Base-by-base conservation (phyloP, 1,140 invertebrate genomes). In the Ooceraea biroi region DNA sequence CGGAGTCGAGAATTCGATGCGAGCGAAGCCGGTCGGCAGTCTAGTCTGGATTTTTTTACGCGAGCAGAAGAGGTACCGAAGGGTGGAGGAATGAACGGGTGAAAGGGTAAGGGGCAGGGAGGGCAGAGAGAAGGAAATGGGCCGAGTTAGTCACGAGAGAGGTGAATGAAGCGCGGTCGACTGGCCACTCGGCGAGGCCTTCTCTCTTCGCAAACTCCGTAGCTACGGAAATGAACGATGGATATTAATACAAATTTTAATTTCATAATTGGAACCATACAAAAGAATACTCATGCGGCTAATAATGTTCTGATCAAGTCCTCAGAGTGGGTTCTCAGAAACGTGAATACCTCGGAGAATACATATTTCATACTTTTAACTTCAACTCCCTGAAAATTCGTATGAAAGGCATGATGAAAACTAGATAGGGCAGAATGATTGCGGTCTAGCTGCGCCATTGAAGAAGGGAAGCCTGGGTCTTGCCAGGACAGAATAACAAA, bases 401-500 rank as follows among this genome's bases (percentile, higher is more conserved):
- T 48, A 48, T 2, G 5, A 41, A 25, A 7, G 55, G 14, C 58
- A 11, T 36, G 57, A 72, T 36, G 68, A 69, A 52, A 73, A 69
- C 7, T 19, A 19, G 19, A 55, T 36, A 48, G 55, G 19, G 25
- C 46, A 27, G 22, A 25, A 7, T 17, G 11, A 27, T 63, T 41
- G 82, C 52, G 87, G 82, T 83, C 82, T 83, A 80, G 87, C 78
- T 65, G 30, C 55, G 30, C 61, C 48, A 72, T 82, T 58, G 76
- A 72, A 71, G 65, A 3, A 72, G 55, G 27, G 41, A 85, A 88
- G 80, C 61, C 71, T 69, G 68, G 72, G 27, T 48, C 12, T 74
- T 83, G 44, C 76, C 86, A 89, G 88, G 88, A 78, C 84, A 82
- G 86, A 91, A 91, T 92, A 91, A 92, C 87, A 91, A 91, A 91